A percentile compares a stretch with the other conserved stretches of the same genome.
Evolutionary conservation across 1,140 invertebrate species (phyloP).

Genomic region (Drosophila punjabiensis): DNA sequence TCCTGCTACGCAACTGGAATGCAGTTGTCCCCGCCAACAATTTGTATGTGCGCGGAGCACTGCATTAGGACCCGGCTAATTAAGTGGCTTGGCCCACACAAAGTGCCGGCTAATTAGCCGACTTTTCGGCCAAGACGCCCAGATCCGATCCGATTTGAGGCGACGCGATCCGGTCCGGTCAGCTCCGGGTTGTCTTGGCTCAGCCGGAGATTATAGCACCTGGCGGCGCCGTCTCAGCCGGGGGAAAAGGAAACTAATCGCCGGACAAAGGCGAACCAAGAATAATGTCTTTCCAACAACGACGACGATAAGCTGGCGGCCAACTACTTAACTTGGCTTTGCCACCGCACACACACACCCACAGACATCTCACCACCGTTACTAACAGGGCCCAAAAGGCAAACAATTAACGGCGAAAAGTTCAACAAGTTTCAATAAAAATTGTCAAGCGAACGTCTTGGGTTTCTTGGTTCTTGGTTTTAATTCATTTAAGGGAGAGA

Average conservation of each 20-base stretch:
- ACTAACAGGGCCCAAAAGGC: slow-evolving; percentile 50
- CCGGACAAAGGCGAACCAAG: slow-evolving; percentile 65
- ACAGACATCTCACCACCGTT: background rate
- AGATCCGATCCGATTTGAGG: slow-evolving; percentile 17
- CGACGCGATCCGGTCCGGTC: slow-evolving; percentile 6
- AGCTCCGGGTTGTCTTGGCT: slow-evolving; percentile 23
- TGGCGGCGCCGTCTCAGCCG: slow-evolving; percentile 26
- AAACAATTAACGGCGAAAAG: slow-evolving; percentile 56
- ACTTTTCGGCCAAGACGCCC: slow-evolving; percentile 63
- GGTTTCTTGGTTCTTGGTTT: slow-evolving; percentile 18
- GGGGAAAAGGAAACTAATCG: slow-evolving; percentile 29
- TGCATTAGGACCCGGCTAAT: slow-evolving; percentile 69
- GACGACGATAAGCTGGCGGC: slow-evolving; percentile 59
- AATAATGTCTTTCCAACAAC: slow-evolving; percentile 78
- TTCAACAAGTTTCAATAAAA: slow-evolving; percentile 71
- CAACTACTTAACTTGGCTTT: slow-evolving; percentile 71
- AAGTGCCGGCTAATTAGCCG: slow-evolving; percentile 81
- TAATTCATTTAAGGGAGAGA: slow-evolving; percentile 26
- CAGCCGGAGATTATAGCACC: slow-evolving; percentile 77
- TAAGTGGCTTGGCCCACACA: slow-evolving; percentile 72
- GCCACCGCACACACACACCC: slow-evolving; percentile 23
- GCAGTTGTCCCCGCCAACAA: slow-evolving; percentile 79
- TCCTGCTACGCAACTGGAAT: slow-evolving; percentile 82
- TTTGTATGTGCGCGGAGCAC: slow-evolving; percentile 75
- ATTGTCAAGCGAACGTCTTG: slow-evolving; percentile 47